Percentiles rank a stretch among this genome's conserved stretches.
Evolutionary conservation across 2,113 vertebrate species (phyloP).

Genomic region (Saguinus midas): DNA sequence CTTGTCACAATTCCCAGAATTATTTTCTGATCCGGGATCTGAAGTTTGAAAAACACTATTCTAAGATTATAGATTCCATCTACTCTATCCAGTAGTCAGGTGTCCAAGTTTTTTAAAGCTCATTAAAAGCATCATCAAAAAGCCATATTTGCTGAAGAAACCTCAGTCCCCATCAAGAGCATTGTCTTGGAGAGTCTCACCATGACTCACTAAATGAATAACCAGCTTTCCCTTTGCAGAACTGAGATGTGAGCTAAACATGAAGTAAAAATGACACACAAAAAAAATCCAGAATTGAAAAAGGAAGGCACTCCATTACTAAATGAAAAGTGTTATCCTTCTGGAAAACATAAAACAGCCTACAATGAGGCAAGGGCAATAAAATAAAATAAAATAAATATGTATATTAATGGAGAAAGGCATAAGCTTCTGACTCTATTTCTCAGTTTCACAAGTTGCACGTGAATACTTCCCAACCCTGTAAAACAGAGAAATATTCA

Average conservation of each 20-base stretch:
- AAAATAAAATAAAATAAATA: background rate
- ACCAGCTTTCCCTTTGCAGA: background rate
- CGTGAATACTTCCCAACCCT: background rate
- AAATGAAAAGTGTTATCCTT: background rate
- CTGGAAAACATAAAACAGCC: background rate
- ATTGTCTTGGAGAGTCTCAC: background rate
- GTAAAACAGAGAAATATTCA: slow-evolving; percentile 21
- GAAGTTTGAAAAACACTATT: background rate
- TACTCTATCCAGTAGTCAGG: background rate
- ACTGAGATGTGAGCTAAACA: background rate
- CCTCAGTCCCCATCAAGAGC: background rate
- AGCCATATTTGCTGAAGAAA: background rate
- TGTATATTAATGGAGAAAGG: background rate
- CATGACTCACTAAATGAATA: background rate
- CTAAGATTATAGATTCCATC: background rate
- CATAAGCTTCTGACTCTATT: background rate
- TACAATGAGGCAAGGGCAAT: background rate
- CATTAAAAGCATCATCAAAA: background rate
- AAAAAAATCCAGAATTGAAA: background rate
- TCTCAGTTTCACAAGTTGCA: background rate
- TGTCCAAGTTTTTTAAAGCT: background rate
- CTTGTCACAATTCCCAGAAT: background rate
- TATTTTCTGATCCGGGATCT: slow-evolving; percentile 15
- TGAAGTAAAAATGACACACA: background rate
- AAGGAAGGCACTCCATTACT: background rate